These are phyloP conservation scores for Melikaiella ostensackeni DNA, from an alignment of 2,888 invertebrate species.

Conservation along the genomic window DNA sequence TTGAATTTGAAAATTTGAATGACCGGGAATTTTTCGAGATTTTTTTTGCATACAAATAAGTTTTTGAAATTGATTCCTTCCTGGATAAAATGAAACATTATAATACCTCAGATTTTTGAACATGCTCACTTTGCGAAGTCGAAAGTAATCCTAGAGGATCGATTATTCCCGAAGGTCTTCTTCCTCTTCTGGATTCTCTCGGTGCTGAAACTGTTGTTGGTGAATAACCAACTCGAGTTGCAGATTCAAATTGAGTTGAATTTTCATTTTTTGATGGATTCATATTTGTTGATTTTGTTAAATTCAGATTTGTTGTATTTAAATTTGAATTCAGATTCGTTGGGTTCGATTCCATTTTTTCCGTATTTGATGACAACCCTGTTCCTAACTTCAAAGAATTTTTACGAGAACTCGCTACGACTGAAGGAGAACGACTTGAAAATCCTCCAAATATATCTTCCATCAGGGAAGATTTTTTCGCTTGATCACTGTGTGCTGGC, in stretches of 20 bases:
- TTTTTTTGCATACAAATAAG: too few relatives aligned
- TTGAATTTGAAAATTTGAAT: too few relatives aligned
- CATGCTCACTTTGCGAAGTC: constrained; percentile 49
- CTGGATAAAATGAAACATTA: background rate
- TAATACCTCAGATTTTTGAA: constrained; percentile 41
- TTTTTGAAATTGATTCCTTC: background rate
- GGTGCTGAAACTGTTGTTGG: constrained; percentile 51
- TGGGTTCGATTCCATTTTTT: constrained; percentile 41
- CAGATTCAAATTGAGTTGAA: constrained; percentile 38
- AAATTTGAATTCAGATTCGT: background rate
- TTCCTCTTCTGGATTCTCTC: constrained; percentile 65
- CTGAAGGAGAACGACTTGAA: constrained; percentile 42
- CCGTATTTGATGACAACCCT: constrained; percentile 44
- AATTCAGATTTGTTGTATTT: background rate
- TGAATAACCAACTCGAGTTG: constrained; percentile 52
- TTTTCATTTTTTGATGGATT: constrained; percentile 48
- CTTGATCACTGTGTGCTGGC: constrained; percentile 48
- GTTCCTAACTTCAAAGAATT: constrained; percentile 42
- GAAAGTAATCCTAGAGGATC: constrained; percentile 70
- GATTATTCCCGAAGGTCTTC: constrained; percentile 61
- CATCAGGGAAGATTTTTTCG: constrained; percentile 64
- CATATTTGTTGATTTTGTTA: constrained; percentile 19
- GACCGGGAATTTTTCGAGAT: too few relatives aligned
- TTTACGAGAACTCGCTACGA: constrained; percentile 46
- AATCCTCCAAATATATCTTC: constrained; percentile 67